Evolutionary conservation across 2,888 invertebrate species (phyloP), one percentile per base, ranked within the genome.

Genomic region (Resseliella maxima): DNA sequence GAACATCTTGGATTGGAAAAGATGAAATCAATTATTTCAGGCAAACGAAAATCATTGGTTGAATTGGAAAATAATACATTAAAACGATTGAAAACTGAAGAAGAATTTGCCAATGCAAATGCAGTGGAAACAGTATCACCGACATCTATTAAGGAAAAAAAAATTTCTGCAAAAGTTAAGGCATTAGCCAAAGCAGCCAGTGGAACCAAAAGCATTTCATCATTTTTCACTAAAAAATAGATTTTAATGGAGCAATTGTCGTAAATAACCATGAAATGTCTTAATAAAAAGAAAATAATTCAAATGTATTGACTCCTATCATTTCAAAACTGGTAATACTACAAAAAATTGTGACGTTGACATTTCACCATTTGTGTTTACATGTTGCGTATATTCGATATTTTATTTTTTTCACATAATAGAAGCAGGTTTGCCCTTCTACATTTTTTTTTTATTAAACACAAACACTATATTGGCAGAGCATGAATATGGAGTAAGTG

Each of bases 171-270:
- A 12, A 96, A 96, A 91, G 95, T 96, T 89, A 95, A 96, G 88
- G 93, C 95, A 0, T 92, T 94, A 88, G 93, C 94, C 88, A 96
- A 95, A 90, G 95, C 96, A 86, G 96, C 96, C 45, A 93, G 93
- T 89, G 95, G 96, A 86, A 94, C 95, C 41, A 96, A 96, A 91
- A 95, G 93, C 89, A 96, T 96, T 89, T 94, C 95, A 86, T 94
- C 94, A 46, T 96, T 96, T 91, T 96, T 96, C 90, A 94, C 31
- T 5, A 93, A 88, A 95, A 96, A 88, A 27, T 83, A 83, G 12
- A 59, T 59, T n/a, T 5, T n/a, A n/a, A 27, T 27, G 24, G 3
- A n/a, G 12, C 59, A 59, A 59, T 24, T 41, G 41, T 41, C 12
- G n/a, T 41, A 41, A 41, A 41, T 41, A 8, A 8, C 41, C 5